A percentile compares a stretch with the other conserved stretches of the same genome.
Evolutionary conservation across 2,113 vertebrate species (phyloP).

Genomic region (Procavia capensis): DNA sequence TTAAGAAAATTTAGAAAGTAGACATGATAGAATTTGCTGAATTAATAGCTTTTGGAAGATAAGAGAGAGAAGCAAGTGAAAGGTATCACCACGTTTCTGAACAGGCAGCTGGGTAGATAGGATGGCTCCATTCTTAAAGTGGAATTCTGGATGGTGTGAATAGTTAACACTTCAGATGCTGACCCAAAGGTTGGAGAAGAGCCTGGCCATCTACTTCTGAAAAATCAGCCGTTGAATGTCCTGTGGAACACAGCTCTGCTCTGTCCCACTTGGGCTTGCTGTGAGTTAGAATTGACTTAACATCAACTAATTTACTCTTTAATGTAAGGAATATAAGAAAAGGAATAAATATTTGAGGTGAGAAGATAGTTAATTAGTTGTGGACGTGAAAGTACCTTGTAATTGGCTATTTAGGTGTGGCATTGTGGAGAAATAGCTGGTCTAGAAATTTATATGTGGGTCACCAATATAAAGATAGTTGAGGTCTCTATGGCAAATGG

Average conservation of each 20-base stretch:
- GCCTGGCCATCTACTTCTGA: no score
- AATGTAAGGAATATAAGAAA: neutral
- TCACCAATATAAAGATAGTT: neutral
- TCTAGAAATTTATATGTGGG: neutral
- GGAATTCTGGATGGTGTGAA: no score
- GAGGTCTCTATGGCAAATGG: neutral
- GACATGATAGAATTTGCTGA: conserved; percentile 9
- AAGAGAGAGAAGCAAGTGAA: conserved; percentile 17
- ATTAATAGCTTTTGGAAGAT: conserved; percentile 13
- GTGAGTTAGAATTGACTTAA: no score
- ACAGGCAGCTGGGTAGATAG: neutral
- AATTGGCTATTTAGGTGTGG: conserved; percentile 8
- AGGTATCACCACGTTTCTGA: neutral
- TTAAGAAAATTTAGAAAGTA: neutral
- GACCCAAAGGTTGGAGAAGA: no score
- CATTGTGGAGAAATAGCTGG: conserved; percentile 1
- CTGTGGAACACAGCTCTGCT: no score
- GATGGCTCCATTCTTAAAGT: neutral
- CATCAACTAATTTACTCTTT: neutral
- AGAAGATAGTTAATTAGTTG: neutral
- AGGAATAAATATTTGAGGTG: neutral
- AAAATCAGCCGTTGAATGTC: no score
- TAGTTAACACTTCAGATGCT: neutral
- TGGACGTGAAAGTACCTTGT: neutral
- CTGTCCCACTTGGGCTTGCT: no score